Evolutionary conservation across 1,140 invertebrate species (phyloP), one percentile per base, ranked within the genome.

Genomic region (Bilobella aurantiaca): DNA sequence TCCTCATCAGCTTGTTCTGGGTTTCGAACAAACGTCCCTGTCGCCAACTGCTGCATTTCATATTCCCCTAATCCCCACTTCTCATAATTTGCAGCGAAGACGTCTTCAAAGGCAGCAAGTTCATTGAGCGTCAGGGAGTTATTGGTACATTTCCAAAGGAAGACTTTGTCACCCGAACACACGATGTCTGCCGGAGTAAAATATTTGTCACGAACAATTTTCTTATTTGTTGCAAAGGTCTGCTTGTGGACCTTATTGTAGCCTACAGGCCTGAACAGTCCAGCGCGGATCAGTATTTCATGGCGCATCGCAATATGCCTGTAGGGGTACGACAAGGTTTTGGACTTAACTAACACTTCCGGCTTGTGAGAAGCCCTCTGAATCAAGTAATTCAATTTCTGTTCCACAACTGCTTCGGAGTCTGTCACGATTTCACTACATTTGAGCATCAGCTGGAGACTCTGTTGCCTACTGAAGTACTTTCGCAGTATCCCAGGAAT

Each of bases 201-300:
- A 58, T 70, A 70, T 42, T 63, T 70, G 3, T 64, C 42, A 3
- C 68, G 27, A 14, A 34, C 49, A 23, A 62, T 47, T 46, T 30
- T 47, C 25, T 28, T 25, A 30, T 31, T 29, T 32, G 25, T 29
- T 30, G 5, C 30, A 34, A 14, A 46, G 56, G 12, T 30, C 59
- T 46, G 46, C 59, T 62, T 65, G 29, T n/a, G 28, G 28, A 49
- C 46, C 60, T 67, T 70, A 12, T 34, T 31, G 56, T 63, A 69
- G 0, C 58, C 62, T 23, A 67, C 63, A 3, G 62, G 32, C 32
- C 65, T 62, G 49, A 69, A 70, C 0, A 73, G 25, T 16, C 71
- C 71, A 25, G 66, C 58, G 29, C 69, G 57, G 49, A 70, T 73
- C 0, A 73, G 63, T 31, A 73, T 70, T 31, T 73, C 64, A 28